phyloP scores from a whole-genome alignment of 2,888 invertebrate genomes.

The Dioctria linearis region DNA sequence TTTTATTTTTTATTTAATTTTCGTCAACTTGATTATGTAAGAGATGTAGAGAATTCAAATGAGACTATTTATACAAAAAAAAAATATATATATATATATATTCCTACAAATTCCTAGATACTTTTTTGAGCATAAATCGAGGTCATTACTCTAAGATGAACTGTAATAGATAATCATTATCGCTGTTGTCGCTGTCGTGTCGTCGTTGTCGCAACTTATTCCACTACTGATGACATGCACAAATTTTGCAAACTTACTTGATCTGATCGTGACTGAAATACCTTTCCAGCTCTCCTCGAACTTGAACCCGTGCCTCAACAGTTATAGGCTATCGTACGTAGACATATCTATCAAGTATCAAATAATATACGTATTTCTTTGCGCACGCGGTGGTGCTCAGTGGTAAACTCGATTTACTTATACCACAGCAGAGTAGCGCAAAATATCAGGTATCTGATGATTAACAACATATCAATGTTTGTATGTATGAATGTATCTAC shows the following conservation, averaged over 20 bases:
- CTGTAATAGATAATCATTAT: constrained; percentile 3
- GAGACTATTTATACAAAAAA: not conserved
- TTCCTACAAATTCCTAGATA: constrained; percentile 1
- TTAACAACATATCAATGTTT: no score
- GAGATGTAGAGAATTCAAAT: no score
- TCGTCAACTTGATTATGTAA: no score
- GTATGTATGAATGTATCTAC: no score
- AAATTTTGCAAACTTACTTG: constrained; percentile 40
- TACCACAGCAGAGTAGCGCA: not conserved
- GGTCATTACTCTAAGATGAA: constrained; percentile 43
- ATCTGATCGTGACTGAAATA: constrained; percentile 48
- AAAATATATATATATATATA: no score
- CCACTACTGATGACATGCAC: constrained; percentile 32
- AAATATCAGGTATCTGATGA: not conserved
- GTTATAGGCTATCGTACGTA: not conserved
- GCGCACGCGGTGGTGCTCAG: not conserved
- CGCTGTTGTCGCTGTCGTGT: not conserved
- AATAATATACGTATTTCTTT: not conserved
- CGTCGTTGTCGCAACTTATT: constrained; percentile 11
- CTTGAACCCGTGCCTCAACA: constrained; percentile 32
- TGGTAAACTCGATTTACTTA: not conserved
- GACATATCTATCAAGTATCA: constrained; percentile 37
- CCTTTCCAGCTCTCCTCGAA: constrained; percentile 43
- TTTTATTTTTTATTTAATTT: no score
- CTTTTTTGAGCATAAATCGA: constrained; percentile 22